Percentiles rank a stretch among this genome's conserved stretches.
Evolutionary conservation across 2,888 invertebrate genomes (phyloP).

Genomic region (Acanthopleura granulata): DNA sequence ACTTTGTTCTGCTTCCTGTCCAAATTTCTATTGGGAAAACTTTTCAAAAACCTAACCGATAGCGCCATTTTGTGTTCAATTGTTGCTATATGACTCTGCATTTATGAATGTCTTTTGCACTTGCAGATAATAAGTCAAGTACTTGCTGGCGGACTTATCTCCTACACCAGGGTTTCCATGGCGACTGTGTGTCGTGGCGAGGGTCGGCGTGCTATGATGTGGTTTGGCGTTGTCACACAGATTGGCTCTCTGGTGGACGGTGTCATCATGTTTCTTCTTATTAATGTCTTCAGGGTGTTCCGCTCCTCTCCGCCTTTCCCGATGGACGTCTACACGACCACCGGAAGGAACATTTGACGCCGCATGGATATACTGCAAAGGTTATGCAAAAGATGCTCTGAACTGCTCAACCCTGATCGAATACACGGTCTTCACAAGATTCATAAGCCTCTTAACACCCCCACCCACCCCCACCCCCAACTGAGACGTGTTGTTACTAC

Average conservation of each 20-base stretch:
- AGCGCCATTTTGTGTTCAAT: no score
- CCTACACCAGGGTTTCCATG: conserved; percentile 84
- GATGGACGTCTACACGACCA: neutral
- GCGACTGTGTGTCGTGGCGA: conserved; percentile 80
- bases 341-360: neutral
- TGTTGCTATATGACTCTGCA: no score
- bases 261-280: conserved; percentile 77
- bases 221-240: conserved; percentile 82
- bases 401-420: no score
- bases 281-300: conserved; percentile 73
- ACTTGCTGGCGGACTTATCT: conserved; percentile 76
- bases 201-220: conserved; percentile 82
- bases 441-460: no score
- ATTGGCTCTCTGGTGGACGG: conserved; percentile 83
- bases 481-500: no score
- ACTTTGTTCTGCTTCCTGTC: no score
- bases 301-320: conserved; percentile 23
- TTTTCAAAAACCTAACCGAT: no score
- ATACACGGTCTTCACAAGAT: no score
- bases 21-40: no score
- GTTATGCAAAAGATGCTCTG: no score
- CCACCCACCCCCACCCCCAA: no score
- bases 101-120: neutral
- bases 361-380: no score
- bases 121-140: conserved; percentile 81